phyloP scores from a whole-genome alignment of 2,797 vertebrate genomes.

The Leucoraja ocellata region DNA sequence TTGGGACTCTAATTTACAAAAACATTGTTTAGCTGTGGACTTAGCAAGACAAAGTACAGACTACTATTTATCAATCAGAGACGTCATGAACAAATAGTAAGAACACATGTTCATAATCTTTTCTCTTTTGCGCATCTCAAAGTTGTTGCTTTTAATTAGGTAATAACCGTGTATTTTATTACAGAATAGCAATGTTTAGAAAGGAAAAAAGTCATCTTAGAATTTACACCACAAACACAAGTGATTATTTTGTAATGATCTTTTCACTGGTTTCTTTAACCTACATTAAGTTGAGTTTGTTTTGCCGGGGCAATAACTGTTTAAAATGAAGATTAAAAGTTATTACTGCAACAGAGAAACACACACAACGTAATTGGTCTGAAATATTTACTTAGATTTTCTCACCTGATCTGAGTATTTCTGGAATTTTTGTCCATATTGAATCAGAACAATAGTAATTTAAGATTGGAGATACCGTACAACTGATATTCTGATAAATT shows the following conservation, averaged over 20 bases:
- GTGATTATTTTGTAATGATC: neutral
- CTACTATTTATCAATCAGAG: neutral
- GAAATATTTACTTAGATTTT: too few relatives aligned
- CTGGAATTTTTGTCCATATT: too few relatives aligned
- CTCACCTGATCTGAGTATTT: too few relatives aligned
- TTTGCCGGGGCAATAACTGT: neutral
- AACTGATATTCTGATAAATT: neutral
- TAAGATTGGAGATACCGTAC: neutral
- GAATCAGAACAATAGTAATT: neutral
- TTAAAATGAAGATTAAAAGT: neutral
- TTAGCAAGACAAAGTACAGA: neutral
- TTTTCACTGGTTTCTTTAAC: neutral
- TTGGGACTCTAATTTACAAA: slow-evolving; percentile 67
- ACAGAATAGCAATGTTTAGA: neutral
- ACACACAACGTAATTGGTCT: neutral
- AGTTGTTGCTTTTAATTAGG: neutral
- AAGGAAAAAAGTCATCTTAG: neutral
- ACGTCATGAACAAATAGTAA: neutral
- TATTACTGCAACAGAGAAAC: neutral
- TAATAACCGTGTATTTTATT: neutral
- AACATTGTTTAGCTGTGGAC: neutral
- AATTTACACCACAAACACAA: neutral
- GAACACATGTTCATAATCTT: neutral
- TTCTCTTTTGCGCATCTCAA: neutral
- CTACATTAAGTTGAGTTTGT: neutral